These are phyloP conservation scores for Forbesichthys agassizii DNA, from an alignment of 2,113 vertebrate species.

Conservation along the genomic window DNA sequence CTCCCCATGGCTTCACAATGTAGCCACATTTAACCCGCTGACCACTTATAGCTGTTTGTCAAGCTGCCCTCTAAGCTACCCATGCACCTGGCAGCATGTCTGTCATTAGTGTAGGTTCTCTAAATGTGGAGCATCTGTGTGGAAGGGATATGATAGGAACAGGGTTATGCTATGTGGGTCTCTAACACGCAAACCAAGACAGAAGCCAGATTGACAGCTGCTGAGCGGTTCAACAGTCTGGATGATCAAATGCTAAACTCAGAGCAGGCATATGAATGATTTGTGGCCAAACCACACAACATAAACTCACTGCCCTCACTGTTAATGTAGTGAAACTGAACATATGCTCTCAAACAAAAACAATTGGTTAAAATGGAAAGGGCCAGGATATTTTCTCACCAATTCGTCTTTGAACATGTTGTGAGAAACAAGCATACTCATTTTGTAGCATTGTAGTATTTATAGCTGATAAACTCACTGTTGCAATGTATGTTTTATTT, in stretches of 20 bases:
- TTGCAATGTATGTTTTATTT: no score
- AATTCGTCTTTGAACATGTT: no score
- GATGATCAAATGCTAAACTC: slow-evolving; percentile 71
- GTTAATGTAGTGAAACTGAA: slow-evolving; percentile 37
- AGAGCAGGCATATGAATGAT: slow-evolving; percentile 61
- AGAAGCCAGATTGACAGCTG: slow-evolving; percentile 70
- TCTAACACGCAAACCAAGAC: slow-evolving; percentile 61
- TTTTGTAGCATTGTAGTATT: no score
- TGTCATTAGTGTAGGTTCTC: slow-evolving; percentile 43
- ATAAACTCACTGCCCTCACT: slow-evolving; percentile 42
- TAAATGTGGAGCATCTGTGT: slow-evolving; percentile 24
- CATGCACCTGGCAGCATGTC: slow-evolving; percentile 17
- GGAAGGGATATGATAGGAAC: slow-evolving; percentile 30
- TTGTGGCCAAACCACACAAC: slow-evolving; percentile 61
- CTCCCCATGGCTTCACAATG: slow-evolving; percentile 46
- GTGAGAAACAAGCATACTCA: no score
- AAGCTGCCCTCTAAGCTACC: slow-evolving; percentile 38
- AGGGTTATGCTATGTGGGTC: not conserved
- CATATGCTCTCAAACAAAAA: slow-evolving; percentile 39
- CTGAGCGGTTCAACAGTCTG: slow-evolving; percentile 63
- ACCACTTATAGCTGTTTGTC: slow-evolving; percentile 56
- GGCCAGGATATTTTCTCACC: no score
- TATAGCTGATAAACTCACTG: no score
- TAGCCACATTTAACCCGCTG: slow-evolving; percentile 61
- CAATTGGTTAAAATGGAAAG: not conserved